phyloP scores from a whole-genome alignment of 2,113 vertebrate genomes.

The Caranx ignobilis region DNA sequence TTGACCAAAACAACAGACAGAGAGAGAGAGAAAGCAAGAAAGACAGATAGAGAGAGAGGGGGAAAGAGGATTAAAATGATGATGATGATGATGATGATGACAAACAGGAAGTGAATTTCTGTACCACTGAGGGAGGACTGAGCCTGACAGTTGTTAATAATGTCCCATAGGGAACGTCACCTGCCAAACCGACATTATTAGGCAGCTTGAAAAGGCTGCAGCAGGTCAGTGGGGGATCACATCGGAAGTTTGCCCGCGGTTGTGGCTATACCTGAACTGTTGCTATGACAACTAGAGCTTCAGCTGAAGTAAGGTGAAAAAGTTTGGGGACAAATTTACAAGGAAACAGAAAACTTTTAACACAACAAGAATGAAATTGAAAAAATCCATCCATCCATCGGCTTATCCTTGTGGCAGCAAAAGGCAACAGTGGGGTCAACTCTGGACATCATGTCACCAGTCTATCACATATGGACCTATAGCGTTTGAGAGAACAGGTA shows the following conservation, averaged over 20 bases:
- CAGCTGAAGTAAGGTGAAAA: slow-evolving; percentile 12
- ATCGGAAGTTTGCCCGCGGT: slow-evolving; percentile 38
- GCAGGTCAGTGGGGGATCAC: slow-evolving; percentile 13
- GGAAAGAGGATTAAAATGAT: slow-evolving; percentile 6
- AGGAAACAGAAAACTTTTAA: not conserved
- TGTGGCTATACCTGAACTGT: slow-evolving; percentile 35
- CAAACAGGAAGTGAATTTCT: slow-evolving; percentile 1
- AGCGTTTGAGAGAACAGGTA: too few species aligned
- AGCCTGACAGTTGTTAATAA: slow-evolving; percentile 32
- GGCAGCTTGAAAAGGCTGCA: slow-evolving; percentile 28
- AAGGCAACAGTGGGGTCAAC: too few species aligned
- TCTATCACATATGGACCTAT: too few species aligned
- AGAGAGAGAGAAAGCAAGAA: not conserved
- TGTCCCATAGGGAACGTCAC: slow-evolving; percentile 10
- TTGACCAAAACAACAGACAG: not conserved
- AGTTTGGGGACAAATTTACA: slow-evolving; percentile 14
- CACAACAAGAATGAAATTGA: not conserved
- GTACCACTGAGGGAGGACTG: not conserved
- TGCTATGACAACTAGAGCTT: slow-evolving; percentile 65
- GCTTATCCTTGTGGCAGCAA: too few species aligned
- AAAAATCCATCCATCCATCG: too few species aligned
- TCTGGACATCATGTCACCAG: too few species aligned
- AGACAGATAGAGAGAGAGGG: not conserved
- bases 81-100: not conserved
- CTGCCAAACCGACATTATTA: slow-evolving; percentile 27